These are phyloP conservation scores for Drosophila hydei DNA, from an alignment of 1,140 invertebrate genomes.

Conservation along the genomic window DNA sequence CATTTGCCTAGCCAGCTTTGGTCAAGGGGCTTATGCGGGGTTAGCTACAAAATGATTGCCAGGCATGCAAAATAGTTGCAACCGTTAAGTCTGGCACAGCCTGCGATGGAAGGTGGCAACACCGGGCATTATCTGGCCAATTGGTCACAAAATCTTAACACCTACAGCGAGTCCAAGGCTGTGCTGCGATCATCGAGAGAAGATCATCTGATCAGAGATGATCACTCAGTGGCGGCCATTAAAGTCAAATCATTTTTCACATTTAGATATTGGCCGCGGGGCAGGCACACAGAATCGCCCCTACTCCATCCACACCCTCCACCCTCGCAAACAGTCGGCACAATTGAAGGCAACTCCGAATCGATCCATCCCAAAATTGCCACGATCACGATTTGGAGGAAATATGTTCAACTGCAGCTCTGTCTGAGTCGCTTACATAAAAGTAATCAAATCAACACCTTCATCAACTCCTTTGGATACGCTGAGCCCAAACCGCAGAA, in stretches of 20 bases:
- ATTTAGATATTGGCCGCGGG: constrained; percentile 70
- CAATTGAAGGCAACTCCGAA: constrained; percentile 71
- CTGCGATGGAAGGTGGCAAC: constrained; percentile 17
- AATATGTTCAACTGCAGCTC: constrained; percentile 62
- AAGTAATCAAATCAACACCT: constrained; percentile 84
- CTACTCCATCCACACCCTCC: background rate
- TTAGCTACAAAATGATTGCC: background rate
- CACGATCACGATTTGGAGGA: constrained; percentile 68
- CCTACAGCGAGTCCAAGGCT: constrained; percentile 53
- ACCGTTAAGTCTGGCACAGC: constrained; percentile 45
- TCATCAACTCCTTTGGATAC: constrained; percentile 75
- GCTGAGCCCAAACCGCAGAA: constrained; percentile 61
- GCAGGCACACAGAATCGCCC: constrained; percentile 24
- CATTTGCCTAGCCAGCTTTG: constrained; percentile 59
- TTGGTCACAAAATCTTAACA: constrained; percentile 82
- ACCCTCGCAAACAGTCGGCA: constrained; percentile 47
- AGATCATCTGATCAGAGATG: constrained; percentile 45
- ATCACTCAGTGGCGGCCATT: constrained; percentile 82
- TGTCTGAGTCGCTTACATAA: constrained; percentile 67
- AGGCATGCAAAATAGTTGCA: constrained; percentile 61
- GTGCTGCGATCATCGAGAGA: constrained; percentile 29
- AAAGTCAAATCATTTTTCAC: constrained; percentile 84
- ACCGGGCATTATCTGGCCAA: constrained; percentile 44
- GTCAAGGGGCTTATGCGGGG: background rate
- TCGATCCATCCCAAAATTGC: constrained; percentile 65